A percentile compares a stretch with the other conserved stretches of the same genome.
Evolutionary conservation across 2,113 vertebrate genomes (phyloP).

Genomic region (Dasyornis broadbenti): DNA sequence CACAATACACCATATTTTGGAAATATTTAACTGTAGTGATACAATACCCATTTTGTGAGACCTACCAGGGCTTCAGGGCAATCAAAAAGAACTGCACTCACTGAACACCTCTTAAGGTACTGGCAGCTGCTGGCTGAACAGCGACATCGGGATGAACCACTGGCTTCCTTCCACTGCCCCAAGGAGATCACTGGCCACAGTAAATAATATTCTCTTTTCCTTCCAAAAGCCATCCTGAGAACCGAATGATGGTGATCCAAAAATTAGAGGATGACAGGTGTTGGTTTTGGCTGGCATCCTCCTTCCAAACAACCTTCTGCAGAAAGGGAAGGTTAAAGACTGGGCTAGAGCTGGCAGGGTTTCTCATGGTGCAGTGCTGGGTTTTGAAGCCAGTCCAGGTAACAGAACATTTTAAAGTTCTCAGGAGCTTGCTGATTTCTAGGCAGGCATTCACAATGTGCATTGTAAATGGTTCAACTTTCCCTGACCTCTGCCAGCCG

Average conservation of each 20-base stretch:
- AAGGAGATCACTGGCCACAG: not conserved
- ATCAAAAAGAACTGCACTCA: not conserved
- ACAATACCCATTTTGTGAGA: not conserved
- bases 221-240: not conserved
- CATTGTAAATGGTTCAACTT: not conserved
- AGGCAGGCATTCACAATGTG: not conserved
- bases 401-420: not conserved
- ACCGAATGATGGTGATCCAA: not conserved
- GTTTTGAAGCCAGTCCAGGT: constrained; percentile 21
- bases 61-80: not conserved
- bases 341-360: constrained; percentile 14
- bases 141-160: not conserved
- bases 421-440: constrained; percentile 28
- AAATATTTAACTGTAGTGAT: not conserved
- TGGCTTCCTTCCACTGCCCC: not conserved
- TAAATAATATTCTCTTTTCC: not conserved
- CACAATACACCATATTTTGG: not conserved
- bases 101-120: not conserved
- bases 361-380: not conserved
- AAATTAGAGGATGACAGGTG: constrained; percentile 41
- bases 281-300: constrained; percentile 31
- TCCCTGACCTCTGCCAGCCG: not conserved
- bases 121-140: not conserved
- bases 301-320: constrained; percentile 28
- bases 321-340: constrained; percentile 34